Percentiles rank a stretch among this genome's conserved stretches.
These are phyloP conservation scores for Drosophila sp. DNA, from an alignment of 1,140 invertebrate genomes.

Conservation along the genomic window DNA sequence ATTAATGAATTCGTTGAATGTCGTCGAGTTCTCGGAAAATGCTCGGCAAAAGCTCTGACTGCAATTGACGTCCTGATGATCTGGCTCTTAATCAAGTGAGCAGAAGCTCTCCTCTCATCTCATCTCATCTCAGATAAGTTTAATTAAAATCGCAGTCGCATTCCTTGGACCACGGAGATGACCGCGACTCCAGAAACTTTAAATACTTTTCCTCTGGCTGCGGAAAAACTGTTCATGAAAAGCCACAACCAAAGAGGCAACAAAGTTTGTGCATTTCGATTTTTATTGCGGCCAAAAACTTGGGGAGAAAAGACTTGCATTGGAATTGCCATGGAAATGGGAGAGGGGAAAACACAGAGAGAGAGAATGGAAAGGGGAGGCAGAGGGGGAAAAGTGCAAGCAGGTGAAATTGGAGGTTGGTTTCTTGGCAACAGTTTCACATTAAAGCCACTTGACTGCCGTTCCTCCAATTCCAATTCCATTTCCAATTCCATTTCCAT, in stretches of 20 bases:
- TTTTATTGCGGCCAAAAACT: slow-evolving; percentile 70
- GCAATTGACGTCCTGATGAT: slow-evolving; percentile 45
- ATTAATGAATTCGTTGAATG: slow-evolving; percentile 65
- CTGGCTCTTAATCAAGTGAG: slow-evolving; percentile 65
- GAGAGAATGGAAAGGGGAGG: no score
- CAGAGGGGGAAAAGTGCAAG: slow-evolving; percentile 6
- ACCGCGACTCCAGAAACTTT: slow-evolving; percentile 50
- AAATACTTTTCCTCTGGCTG: slow-evolving; percentile 44
- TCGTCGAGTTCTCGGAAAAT: slow-evolving; percentile 12
- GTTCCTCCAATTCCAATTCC: slow-evolving; percentile 3
- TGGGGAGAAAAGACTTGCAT: slow-evolving; percentile 12
- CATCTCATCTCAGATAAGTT: slow-evolving; percentile 63
- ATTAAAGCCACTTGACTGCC: slow-evolving; percentile 60
- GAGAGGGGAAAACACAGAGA: neutral
- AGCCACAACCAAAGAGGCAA: slow-evolving; percentile 32
- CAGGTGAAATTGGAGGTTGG: slow-evolving; percentile 27
- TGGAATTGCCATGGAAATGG: neutral
- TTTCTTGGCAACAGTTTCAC: slow-evolving; percentile 75
- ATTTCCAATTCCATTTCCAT: slow-evolving; percentile 40
- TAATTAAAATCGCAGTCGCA: slow-evolving; percentile 65
- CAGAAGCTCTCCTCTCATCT: slow-evolving; percentile 22
- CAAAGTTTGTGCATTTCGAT: slow-evolving; percentile 77
- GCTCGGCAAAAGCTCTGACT: slow-evolving; percentile 1
- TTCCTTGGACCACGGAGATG: slow-evolving; percentile 21
- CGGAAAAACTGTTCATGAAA: slow-evolving; percentile 27